Evolutionary conservation across 2,113 vertebrate species (phyloP).

Genomic region (Pyxicephalus adspersus): DNA sequence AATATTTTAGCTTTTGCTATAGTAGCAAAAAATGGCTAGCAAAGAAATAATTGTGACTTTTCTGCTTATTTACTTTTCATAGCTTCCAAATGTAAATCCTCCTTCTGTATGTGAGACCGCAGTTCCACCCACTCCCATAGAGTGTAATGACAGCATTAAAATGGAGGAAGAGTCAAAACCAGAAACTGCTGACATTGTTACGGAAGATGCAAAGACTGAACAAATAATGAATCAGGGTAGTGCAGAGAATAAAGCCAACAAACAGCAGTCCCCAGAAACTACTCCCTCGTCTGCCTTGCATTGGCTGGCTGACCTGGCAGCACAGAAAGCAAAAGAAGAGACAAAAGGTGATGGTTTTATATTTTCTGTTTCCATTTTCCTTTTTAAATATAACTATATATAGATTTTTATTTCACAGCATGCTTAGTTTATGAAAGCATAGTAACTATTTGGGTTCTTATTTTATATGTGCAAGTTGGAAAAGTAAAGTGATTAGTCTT

Average conservation of each 20-base stretch:
- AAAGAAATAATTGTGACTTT: neutral
- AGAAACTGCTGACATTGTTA: conserved; percentile 67
- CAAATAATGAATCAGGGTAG: conserved; percentile 61
- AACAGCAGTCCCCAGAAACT: conserved; percentile 78
- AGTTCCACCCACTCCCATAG: neutral
- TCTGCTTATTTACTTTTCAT: neutral
- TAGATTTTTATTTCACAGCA: no score
- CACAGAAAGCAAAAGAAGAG: conserved; percentile 97
- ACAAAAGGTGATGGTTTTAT: conserved; percentile 82
- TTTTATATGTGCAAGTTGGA: no score
- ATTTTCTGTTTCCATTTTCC: neutral
- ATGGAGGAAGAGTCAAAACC: conserved; percentile 13
- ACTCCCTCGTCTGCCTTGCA: conserved; percentile 91
- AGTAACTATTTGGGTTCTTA: no score
- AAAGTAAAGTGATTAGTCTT: no score
- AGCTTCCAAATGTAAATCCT: conserved; percentile 42
- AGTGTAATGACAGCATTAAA: conserved; percentile 28
- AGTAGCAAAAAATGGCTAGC: no score
- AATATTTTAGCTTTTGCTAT: no score
- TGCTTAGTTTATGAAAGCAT: no score
- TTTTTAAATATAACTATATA: no score
- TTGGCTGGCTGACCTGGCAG: conserved; percentile 96
- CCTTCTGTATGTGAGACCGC: neutral
- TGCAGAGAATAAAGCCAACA: conserved; percentile 79
- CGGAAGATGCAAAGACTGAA: conserved; percentile 70